Percentiles rank a stretch among this genome's conserved stretches.
Conservation (phyloP, 2,888 invertebrate species). For the Clostera curtula region DNA sequence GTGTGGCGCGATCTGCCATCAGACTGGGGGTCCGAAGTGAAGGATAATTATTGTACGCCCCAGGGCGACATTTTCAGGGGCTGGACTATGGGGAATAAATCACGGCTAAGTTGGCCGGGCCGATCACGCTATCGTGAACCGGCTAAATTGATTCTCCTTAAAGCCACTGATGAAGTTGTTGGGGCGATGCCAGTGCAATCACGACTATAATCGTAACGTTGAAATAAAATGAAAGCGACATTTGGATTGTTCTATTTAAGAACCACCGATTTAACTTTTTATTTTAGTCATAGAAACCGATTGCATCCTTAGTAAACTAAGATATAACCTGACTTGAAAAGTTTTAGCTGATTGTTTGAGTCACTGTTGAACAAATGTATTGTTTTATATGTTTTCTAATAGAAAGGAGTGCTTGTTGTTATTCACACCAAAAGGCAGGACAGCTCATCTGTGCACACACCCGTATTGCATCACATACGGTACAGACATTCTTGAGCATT, state of each 20-base stretch:
- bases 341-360: no score
- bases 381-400: no score
- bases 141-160: slow-evolving; percentile 20
- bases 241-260: no score
- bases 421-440: slow-evolving; percentile 28
- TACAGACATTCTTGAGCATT: slow-evolving; percentile 33
- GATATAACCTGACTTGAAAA: no score
- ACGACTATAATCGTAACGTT: background rate
- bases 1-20: no score
- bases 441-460: slow-evolving; percentile 52
- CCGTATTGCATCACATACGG: slow-evolving; percentile 40
- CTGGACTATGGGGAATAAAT: slow-evolving; percentile 44
- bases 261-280: no score
- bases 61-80: slow-evolving; percentile 35
- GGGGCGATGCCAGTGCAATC: slow-evolving; percentile 4
- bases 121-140: slow-evolving; percentile 32
- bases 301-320: no score
- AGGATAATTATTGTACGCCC: slow-evolving; percentile 48
- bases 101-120: slow-evolving; percentile 42
- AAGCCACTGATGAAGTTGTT: slow-evolving; percentile 14
- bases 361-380: no score
- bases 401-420: no score
- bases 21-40: slow-evolving; percentile 33
- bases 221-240: no score
- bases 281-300: no score